Evolutionary conservation across 2,797 vertebrate genomes (phyloP).

Genomic region (Mormyrus hasselquistii): DNA sequence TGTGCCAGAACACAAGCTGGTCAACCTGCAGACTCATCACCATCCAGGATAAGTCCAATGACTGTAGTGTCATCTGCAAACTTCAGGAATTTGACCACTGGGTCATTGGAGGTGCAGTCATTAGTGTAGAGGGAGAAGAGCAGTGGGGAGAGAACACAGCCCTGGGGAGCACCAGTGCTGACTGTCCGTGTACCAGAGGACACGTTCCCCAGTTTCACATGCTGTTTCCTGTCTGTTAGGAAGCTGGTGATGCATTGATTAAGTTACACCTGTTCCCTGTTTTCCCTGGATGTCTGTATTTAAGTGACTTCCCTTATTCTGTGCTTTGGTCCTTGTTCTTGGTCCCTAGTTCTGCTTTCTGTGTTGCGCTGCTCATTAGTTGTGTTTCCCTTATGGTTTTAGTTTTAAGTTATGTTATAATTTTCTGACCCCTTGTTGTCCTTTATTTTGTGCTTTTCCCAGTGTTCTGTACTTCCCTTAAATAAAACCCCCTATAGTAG

Average conservation of each 20-base stretch:
- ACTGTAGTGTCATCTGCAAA: not conserved
- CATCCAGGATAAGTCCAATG: not conserved
- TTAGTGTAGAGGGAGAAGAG: not conserved
- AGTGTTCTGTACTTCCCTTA: not conserved
- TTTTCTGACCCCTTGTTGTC: not conserved
- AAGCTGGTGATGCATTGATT: not conserved
- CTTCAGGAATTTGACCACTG: not conserved
- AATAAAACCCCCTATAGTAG: not conserved
- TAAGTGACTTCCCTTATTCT: not conserved
- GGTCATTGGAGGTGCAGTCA: not conserved
- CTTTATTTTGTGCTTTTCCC: not conserved
- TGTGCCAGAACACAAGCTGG: not conserved
- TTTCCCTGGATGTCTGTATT: not conserved
- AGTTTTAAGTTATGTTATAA: not conserved
- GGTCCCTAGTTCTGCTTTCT: not conserved
- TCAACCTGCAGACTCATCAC: not conserved
- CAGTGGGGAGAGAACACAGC: not conserved
- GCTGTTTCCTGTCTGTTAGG: not conserved
- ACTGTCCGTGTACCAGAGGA: not conserved
- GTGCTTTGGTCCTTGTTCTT: not conserved
- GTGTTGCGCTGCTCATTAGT: not conserved
- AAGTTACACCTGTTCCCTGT: not conserved
- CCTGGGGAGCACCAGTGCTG: not conserved
- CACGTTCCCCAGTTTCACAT: not conserved
- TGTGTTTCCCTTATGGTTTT: not conserved